These are phyloP conservation scores for Agrochola litura DNA, from an alignment of 2,888 invertebrate genomes.

Conservation along the genomic window DNA sequence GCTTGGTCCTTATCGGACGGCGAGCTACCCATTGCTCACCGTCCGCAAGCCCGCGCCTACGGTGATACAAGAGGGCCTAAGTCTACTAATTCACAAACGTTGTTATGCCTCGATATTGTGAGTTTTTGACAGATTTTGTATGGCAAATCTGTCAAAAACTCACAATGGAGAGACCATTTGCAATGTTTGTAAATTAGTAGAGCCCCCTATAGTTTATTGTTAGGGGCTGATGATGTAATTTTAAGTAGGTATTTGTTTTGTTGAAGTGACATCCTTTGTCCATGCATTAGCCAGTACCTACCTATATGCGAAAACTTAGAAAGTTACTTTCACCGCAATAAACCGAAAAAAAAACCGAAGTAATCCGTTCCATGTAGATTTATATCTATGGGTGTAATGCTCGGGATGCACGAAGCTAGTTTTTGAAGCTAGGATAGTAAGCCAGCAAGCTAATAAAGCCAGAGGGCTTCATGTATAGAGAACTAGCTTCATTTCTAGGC, in stretches of 20 bases:
- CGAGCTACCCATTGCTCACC: too few species aligned
- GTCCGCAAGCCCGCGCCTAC: too few species aligned
- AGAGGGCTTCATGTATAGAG: too few species aligned
- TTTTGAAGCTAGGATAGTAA: too few species aligned
- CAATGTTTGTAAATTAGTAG: background rate
- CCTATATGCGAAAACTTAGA: background rate
- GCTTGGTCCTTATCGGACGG: too few species aligned
- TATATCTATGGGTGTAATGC: background rate
- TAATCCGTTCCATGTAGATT: background rate
- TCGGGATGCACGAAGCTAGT: too few species aligned
- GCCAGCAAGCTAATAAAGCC: too few species aligned
- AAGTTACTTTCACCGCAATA: too few species aligned
- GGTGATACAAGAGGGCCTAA: too few species aligned
- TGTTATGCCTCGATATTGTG: background rate
- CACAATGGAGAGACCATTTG: background rate
- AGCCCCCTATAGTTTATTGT: background rate
- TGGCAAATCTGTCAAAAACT: background rate
- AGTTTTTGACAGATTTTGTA: background rate
- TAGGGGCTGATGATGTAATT: background rate
- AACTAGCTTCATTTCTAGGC: too few species aligned
- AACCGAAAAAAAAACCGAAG: background rate
- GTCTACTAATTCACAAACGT: background rate
- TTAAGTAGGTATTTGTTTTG: background rate
- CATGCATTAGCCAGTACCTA: background rate
- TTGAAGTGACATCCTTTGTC: background rate